Evolutionary conservation across 2,797 vertebrate species (phyloP), one percentile per base, ranked within the genome.

Genomic region (Heterohyrax brucei): DNA sequence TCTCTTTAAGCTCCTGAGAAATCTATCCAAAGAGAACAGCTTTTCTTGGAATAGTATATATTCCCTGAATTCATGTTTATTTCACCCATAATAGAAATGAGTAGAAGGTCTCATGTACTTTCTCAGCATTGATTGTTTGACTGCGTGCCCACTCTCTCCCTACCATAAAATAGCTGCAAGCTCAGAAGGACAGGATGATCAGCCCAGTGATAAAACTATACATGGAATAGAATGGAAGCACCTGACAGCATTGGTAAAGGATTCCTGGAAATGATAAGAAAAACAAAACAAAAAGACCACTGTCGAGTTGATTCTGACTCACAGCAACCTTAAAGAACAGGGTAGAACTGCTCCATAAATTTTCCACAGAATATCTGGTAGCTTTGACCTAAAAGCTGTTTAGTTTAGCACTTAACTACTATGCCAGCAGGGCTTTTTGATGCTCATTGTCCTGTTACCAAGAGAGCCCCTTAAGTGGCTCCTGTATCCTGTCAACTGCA

Each of bases 61-160:
- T 48, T 83, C 39, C 76, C 24, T 70, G 3, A 62, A 13, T 82
- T 44, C 24, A 12, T 48, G 30, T 87, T 92, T 73, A 39, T 46
- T 73, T 87, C 28, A 24, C 66, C 26, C 76, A 4, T 33, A 72
- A 77, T 76, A 93, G 61, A 85, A 82, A 75, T 76, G 28, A 85
- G 46, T 94, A 19, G 48, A 39, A 64, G 62, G 21, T 90, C 33
- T 77, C 18, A 0, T 75, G 78, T 50, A 53, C 13, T 56, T n/a
- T 46, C 56, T 89, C 2, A 48, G 39, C 79, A 62, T 8, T 75
- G 22, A 75, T 1, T 44, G 39, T 3, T n/a, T 10, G 39, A 14
- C 10, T 68, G 21, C 10, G 5, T 9, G 28, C 21, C 72, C 72
- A 24, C 22, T 30, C n/a, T 33, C 14, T 18, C n/a, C 16, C n/a